These are phyloP conservation scores for Poecile montanus DNA, from an alignment of 2,797 vertebrate species.

Conservation along the genomic window DNA sequence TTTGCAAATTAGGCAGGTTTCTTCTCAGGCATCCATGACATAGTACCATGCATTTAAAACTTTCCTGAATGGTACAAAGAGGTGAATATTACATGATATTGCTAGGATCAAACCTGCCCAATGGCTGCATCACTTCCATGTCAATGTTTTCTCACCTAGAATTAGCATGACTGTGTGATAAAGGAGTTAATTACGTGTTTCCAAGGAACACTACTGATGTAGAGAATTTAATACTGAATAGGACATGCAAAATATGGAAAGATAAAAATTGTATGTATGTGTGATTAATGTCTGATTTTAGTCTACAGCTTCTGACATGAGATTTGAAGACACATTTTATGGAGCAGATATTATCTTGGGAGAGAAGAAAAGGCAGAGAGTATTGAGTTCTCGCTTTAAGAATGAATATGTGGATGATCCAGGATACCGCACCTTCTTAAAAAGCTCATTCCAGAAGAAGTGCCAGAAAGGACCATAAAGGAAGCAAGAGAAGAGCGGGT, in stretches of 20 bases:
- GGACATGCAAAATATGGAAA: background rate
- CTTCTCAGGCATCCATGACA: background rate
- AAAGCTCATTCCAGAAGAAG: slow-evolving; percentile 87
- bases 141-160: background rate
- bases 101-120: background rate
- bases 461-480: slow-evolving; percentile 83
- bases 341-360: slow-evolving; percentile 83
- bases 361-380: slow-evolving; percentile 90
- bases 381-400: slow-evolving; percentile 92
- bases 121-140: background rate
- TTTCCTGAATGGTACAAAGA: background rate
- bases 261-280: background rate
- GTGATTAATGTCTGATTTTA: slow-evolving; percentile 65
- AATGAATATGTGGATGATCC: slow-evolving; percentile 93
- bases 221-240: background rate
- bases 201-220: background rate
- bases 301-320: slow-evolving; percentile 96
- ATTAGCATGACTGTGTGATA: background rate
- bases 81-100: background rate
- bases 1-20: background rate
- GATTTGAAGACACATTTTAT: slow-evolving; percentile 93
- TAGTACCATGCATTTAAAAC: background rate
- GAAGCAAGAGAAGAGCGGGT: background rate
- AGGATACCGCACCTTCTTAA: slow-evolving; percentile 86
- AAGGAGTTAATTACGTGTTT: background rate